A percentile compares a stretch with the other conserved stretches of the same genome.
These are phyloP conservation scores for Dermolepida albohirtum DNA, from an alignment of 2,888 invertebrate genomes.

Conservation along the genomic window DNA sequence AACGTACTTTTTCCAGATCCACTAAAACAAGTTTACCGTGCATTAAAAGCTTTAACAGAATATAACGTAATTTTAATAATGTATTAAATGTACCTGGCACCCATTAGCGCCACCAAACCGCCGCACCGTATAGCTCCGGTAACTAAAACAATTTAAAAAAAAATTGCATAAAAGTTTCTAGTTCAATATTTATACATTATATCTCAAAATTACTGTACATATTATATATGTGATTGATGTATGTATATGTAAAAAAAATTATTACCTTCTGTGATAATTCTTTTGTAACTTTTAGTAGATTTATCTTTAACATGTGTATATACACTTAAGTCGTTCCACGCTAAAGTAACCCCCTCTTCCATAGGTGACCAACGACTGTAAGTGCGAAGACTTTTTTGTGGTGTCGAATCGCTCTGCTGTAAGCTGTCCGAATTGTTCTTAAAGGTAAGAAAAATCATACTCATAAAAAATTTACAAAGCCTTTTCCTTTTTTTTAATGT, in stretches of 20 bases:
- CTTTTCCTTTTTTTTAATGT: no score
- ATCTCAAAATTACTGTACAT: no score
- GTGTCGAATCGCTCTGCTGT: constrained; percentile 39
- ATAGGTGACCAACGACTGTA: constrained; percentile 70
- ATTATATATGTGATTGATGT: no score
- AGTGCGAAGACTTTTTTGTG: constrained; percentile 55
- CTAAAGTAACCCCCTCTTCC: constrained; percentile 77
- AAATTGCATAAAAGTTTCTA: background rate
- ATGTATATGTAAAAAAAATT: no score
- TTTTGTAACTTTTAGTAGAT: constrained; percentile 69
- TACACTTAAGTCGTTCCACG: constrained; percentile 84
- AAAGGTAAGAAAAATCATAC: background rate
- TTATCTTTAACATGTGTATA: constrained; percentile 68
- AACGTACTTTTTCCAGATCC: constrained; percentile 93
- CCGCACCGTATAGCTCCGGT: constrained; percentile 86
- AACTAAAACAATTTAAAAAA: constrained; percentile 66
- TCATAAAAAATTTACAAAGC: no score
- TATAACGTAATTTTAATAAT: constrained; percentile 17
- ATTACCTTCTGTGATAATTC: constrained; percentile 81
- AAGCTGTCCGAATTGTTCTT: constrained; percentile 41
- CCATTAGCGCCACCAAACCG: constrained; percentile 85
- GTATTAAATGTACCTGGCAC: constrained; percentile 74
- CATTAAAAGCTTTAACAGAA: constrained; percentile 5
- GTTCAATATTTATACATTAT: no score
- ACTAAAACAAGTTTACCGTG: constrained; percentile 65